Base-by-base conservation (phyloP, 1,140 invertebrate genomes). In the Vanessa atalanta region DNA sequence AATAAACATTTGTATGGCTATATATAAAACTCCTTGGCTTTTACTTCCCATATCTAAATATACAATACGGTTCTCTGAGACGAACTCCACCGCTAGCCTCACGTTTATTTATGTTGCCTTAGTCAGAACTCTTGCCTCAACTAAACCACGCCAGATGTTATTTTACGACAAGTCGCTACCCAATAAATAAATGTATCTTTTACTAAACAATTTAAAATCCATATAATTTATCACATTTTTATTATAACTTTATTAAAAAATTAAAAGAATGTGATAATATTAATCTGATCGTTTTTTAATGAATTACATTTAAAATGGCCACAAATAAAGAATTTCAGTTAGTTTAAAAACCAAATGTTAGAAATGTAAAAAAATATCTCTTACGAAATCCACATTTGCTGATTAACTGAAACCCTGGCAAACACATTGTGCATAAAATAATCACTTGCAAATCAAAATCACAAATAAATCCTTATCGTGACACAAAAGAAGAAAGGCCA, bases 51-150 rank as follows among this genome's bases (percentile, higher is more conserved):
- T 66, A 51, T 65, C 64, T 65, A 65, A 65, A 65, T 66, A 50
- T 51, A 66, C 20, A n/a, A 61, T 61, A 61, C 57, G 15, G 15
- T 61, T 61, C 31, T 61, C 57, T 15, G 26, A 79, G 78, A 81
- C 74, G 77, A 81, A 70, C 77, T 78, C 73, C 79, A 82, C 72
- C 76, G 80, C 76, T 73, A 79, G 80, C 72, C 84, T 83, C 77
- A 83, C 85, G 86, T 90, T 91, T 91, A 91, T 92, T 92, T 92
- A 89, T 88, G 88, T 91, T 88, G 82, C 86, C 87, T 90, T 85
- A 89, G 85, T 87, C 87, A 88, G 85, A 87, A 89, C 79, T 86
- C 82, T 84, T 88, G 86, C 88, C 90, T 89, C 87, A 85, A 83
- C 78, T 89, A 85, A 85, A 80, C 78, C 78, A 61, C 78, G 83